Conservation (phyloP, 2,797 vertebrate genomes). For the Danio tinwini region DNA sequence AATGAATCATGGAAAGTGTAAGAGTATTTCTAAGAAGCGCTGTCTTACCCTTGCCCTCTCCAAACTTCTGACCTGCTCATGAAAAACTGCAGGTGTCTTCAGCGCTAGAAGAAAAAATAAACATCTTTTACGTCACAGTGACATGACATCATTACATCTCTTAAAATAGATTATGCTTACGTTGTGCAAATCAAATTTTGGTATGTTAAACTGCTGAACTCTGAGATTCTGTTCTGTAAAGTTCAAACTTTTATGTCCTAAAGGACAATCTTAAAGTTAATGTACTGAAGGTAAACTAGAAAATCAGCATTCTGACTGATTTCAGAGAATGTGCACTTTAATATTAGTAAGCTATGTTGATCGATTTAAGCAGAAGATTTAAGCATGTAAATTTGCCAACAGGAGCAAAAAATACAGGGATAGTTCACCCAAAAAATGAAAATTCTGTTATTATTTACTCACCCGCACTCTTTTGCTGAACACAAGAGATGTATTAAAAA, state of each 20-base stretch:
- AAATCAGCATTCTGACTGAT: conserved; percentile 34
- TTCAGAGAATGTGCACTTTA: neutral
- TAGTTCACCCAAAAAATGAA: too few species aligned
- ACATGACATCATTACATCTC: conserved; percentile 6
- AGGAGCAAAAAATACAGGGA: neutral
- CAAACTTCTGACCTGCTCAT: conserved; percentile 95
- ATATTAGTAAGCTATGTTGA: neutral
- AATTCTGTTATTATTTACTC: too few species aligned
- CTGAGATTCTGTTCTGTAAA: neutral
- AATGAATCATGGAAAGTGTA: neutral
- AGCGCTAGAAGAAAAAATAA: conserved; percentile 79
- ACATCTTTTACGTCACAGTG: neutral
- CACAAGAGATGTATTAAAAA: too few species aligned
- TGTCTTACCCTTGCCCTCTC: conserved; percentile 92
- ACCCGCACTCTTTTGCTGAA: too few species aligned
- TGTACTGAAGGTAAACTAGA: conserved; percentile 37
- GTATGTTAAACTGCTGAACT: neutral
- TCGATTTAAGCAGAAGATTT: neutral
- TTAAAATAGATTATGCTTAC: neutral
- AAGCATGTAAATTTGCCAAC: neutral
- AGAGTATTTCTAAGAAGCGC: neutral
- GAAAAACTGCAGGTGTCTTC: conserved; percentile 94
- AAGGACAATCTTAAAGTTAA: neutral
- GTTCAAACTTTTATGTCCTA: neutral
- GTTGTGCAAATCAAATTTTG: neutral